Percentiles rank a stretch among this genome's conserved stretches.
Evolutionary conservation across 1,140 invertebrate genomes (phyloP).

Genomic region (Drosophila ogumai): DNA sequence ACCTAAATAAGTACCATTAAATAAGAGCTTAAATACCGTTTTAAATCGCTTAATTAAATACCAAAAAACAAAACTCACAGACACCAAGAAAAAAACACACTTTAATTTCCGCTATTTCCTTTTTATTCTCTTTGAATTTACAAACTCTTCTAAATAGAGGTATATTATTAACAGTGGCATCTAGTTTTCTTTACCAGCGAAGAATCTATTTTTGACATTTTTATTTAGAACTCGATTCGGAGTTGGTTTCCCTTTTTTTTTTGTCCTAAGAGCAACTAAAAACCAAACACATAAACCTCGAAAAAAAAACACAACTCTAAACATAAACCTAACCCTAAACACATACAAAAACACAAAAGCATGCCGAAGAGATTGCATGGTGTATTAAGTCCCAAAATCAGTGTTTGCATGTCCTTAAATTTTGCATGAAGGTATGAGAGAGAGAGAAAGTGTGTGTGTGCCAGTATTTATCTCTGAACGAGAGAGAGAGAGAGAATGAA

Average conservation of each 20-base stretch:
- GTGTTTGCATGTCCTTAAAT: conserved; percentile 38
- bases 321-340: conserved; percentile 44
- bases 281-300: conserved; percentile 67
- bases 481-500: no score
- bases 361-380: conserved; percentile 40
- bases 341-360: conserved; percentile 40
- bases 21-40: conserved; percentile 52
- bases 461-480: conserved; percentile 10
- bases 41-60: conserved; percentile 69
- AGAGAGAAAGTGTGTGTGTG: neutral
- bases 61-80: conserved; percentile 28
- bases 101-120: conserved; percentile 61
- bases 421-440: conserved; percentile 1
- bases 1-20: conserved; percentile 64
- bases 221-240: conserved; percentile 53
- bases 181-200: conserved; percentile 45
- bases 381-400: conserved; percentile 10
- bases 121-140: conserved; percentile 68
- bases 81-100: conserved; percentile 53
- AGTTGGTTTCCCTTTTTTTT: conserved; percentile 59
- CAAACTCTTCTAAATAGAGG: conserved; percentile 52
- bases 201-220: conserved; percentile 43
- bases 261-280: conserved; percentile 75
- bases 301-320: conserved; percentile 49
- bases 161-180: conserved; percentile 23